These are phyloP conservation scores for Drosophila monieri DNA, from an alignment of 2,888 invertebrate genomes.

Conservation along the genomic window DNA sequence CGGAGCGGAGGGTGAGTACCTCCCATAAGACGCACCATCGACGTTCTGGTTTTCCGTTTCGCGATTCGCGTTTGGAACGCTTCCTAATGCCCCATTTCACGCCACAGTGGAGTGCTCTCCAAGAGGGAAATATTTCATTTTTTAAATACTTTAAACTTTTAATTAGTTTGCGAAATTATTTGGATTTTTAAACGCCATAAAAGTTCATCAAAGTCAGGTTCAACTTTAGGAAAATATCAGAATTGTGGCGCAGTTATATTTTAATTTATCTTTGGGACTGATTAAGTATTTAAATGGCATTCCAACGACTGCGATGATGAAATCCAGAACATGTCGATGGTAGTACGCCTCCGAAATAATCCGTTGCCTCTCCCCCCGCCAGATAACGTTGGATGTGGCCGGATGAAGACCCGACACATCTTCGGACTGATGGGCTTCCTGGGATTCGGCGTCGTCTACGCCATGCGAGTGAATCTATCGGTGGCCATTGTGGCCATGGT, in stretches of 20 bases:
- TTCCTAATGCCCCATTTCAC: neutral
- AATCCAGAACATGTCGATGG: slow-evolving; percentile 4
- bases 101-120: neutral
- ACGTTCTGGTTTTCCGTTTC: neutral
- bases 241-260: neutral
- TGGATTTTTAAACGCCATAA: too few species aligned
- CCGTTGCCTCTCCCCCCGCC: neutral
- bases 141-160: neutral
- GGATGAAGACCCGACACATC: slow-evolving; percentile 88
- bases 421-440: slow-evolving; percentile 93
- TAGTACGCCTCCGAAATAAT: slow-evolving; percentile 35
- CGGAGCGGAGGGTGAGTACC: slow-evolving; percentile 21
- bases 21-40: neutral
- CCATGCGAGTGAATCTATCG: slow-evolving; percentile 95
- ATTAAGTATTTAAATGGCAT: neutral
- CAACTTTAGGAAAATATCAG: neutral
- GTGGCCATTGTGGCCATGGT: slow-evolving; percentile 98
- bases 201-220: neutral
- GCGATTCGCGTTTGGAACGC: neutral
- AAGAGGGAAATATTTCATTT: neutral
- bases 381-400: slow-evolving; percentile 29
- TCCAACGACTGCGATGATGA: neutral
- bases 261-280: neutral
- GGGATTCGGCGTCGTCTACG: slow-evolving; percentile 95
- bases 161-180: neutral